Evolutionary conservation across 2,888 invertebrate genomes (phyloP).

Genomic region (Hirtodrosophila trivittata): DNA sequence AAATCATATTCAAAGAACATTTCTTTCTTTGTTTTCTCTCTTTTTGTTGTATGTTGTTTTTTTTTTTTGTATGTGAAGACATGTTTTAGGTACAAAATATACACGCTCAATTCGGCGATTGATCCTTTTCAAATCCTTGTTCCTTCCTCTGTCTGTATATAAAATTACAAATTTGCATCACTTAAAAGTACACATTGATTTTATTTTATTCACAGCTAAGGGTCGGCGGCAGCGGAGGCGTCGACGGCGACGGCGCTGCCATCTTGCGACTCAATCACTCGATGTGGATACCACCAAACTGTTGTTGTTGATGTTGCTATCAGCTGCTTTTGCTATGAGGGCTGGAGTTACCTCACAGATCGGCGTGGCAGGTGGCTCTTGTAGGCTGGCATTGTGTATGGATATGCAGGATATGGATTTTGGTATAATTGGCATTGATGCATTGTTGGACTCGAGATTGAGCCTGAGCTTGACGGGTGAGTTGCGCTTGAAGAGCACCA

Average conservation of each 20-base stretch:
- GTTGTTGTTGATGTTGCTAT: constrained; percentile 35
- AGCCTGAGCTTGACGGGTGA: constrained; percentile 80
- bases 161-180: constrained; percentile 48
- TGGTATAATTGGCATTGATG: constrained; percentile 67
- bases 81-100: constrained; percentile 53
- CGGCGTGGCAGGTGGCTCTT: constrained; percentile 65
- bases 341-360: constrained; percentile 50
- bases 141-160: constrained; percentile 28
- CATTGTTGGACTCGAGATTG: constrained; percentile 75
- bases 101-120: constrained; percentile 31
- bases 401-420: constrained; percentile 81
- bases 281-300: constrained; percentile 46
- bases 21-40: neutral
- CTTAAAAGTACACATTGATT: constrained; percentile 44
- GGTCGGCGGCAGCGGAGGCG: constrained; percentile 33
- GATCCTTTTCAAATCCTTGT: constrained; percentile 19
- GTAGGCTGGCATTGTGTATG: constrained; percentile 61
- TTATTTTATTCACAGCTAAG: constrained; percentile 66
- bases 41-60: constrained; percentile 6
- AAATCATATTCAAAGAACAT: constrained; percentile 19
- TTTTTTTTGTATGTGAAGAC: constrained; percentile 15
- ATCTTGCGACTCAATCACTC: constrained; percentile 54
- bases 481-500: constrained; percentile 75
- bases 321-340: constrained; percentile 16
- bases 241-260: constrained; percentile 18